Evolutionary conservation across 2,888 invertebrate genomes (phyloP).

Genomic region (Ganaspis brasiliensis): DNA sequence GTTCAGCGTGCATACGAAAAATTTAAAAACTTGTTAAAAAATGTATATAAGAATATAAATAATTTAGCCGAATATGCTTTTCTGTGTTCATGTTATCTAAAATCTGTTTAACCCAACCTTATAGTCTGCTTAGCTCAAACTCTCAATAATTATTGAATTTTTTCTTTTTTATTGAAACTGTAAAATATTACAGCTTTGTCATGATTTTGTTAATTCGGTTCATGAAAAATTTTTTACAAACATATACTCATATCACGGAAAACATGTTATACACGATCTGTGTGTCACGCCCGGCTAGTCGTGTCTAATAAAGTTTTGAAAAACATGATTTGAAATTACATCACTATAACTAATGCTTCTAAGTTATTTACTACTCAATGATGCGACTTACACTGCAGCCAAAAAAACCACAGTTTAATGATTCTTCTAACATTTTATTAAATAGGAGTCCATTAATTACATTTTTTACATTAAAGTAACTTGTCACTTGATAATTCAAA

Average conservation of each 20-base stretch:
- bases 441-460: slow-evolving; percentile 1
- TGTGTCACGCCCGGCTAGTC: slow-evolving; percentile 37
- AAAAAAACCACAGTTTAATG: slow-evolving; percentile 13
- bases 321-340: slow-evolving; percentile 43
- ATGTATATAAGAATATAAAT: too few relatives aligned
- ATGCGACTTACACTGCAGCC: not conserved
- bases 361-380: slow-evolving; percentile 23
- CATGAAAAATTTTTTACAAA: not conserved
- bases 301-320: slow-evolving; percentile 42
- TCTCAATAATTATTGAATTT: not conserved
- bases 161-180: not conserved
- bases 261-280: slow-evolving; percentile 35
- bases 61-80: too few relatives aligned
- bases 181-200: not conserved
- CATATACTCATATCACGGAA: slow-evolving; percentile 27
- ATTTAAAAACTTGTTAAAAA: too few relatives aligned
- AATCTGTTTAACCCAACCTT: too few relatives aligned
- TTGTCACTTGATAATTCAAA: not conserved
- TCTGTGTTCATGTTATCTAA: too few relatives aligned
- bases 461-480: not conserved
- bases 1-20: too few relatives aligned
- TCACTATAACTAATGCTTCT: slow-evolving; percentile 30
- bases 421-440: slow-evolving; percentile 9
- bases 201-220: not conserved
- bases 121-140: too few relatives aligned